A percentile compares a stretch with the other conserved stretches of the same genome.
These are phyloP conservation scores for Thripadectes ignobilis DNA, from an alignment of 2,797 vertebrate species.

Conservation along the genomic window DNA sequence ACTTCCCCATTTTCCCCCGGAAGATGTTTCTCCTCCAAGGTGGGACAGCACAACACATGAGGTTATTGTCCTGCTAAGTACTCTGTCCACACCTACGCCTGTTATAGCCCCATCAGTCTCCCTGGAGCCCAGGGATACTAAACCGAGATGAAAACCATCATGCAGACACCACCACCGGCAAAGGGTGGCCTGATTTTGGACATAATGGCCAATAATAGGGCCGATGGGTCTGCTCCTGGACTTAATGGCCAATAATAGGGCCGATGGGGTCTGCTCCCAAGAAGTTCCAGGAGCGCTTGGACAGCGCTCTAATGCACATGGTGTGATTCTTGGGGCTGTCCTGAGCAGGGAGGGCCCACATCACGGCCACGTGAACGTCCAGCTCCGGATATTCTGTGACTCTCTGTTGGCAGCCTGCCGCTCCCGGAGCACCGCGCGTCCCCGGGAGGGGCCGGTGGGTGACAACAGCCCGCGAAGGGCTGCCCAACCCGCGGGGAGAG, in stretches of 20 bases:
- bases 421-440: no score
- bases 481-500: no score
- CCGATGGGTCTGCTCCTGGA: background rate
- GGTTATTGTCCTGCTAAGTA: background rate
- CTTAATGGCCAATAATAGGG: background rate
- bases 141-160: background rate
- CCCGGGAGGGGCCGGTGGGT: no score
- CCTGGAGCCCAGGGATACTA: background rate
- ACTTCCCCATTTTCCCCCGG: background rate
- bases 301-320: background rate
- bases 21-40: background rate
- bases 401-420: background rate
- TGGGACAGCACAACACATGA: rapidly evolving
- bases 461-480: no score
- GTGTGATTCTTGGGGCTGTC: background rate
- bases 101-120: background rate
- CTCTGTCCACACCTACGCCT: background rate
- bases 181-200: background rate
- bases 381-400: background rate
- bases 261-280: background rate
- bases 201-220: background rate
- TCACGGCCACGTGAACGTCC: background rate
- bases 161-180: rapidly evolving
- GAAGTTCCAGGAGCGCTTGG: background rate
- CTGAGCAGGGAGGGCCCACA: background rate